Conservation (phyloP, 1,140 invertebrate genomes). For the Brachionus calyciflorus region DNA sequence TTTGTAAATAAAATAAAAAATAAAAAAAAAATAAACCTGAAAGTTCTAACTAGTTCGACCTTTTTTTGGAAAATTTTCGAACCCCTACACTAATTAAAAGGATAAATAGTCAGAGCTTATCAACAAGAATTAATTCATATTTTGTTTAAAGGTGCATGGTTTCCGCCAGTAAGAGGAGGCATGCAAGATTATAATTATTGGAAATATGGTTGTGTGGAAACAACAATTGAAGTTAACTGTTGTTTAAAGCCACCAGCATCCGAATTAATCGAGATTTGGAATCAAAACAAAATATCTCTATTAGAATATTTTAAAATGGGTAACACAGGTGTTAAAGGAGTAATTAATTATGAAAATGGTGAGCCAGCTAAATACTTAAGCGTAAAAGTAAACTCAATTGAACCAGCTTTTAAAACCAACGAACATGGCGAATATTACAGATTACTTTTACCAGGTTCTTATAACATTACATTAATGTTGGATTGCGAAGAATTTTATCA, state of each 20-base stretch:
- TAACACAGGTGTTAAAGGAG: neutral
- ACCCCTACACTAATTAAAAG: too few relatives aligned
- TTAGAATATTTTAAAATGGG: neutral
- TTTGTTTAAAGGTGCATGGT: neutral
- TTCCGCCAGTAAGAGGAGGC: conserved; percentile 61
- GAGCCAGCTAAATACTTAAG: neutral
- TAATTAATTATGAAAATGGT: neutral
- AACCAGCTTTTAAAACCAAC: neutral
- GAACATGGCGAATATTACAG: neutral
- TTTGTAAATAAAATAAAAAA: too few relatives aligned
- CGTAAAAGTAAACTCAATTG: neutral
- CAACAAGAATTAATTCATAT: too few relatives aligned
- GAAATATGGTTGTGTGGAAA: conserved; percentile 94
- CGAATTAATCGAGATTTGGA: neutral
- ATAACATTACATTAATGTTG: neutral
- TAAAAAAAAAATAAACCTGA: too few relatives aligned
- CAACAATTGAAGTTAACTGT: conserved; percentile 92
- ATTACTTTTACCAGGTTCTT: neutral
- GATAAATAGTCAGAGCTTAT: too few relatives aligned
- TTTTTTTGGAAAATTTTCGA: too few relatives aligned
- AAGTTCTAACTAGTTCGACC: too few relatives aligned
- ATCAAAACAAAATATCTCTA: neutral
- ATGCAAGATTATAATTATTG: conserved; percentile 99
- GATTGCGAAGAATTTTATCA: neutral
- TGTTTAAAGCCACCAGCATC: conserved; percentile 77